phyloP scores from a whole-genome alignment of 1,140 invertebrate genomes.

The Papilio glaucus region DNA sequence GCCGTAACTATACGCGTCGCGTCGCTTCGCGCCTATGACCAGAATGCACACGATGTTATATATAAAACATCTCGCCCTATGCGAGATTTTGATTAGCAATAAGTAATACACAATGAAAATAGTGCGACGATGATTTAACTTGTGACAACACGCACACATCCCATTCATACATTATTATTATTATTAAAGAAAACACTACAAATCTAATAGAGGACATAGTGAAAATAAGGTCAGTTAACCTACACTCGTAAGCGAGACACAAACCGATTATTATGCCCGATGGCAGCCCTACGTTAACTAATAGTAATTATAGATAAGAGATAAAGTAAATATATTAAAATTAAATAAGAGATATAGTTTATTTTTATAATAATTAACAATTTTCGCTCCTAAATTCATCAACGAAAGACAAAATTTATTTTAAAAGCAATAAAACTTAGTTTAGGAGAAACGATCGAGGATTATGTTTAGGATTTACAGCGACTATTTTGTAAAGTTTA shows the following conservation, averaged over 20 bases:
- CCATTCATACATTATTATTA: conserved; percentile 69
- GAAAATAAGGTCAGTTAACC: conserved; percentile 69
- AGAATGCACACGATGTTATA: conserved; percentile 76
- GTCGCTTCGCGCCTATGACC: conserved; percentile 70
- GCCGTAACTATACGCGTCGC: conserved; percentile 59
- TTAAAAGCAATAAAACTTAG: conserved; percentile 64
- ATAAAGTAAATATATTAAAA: conserved; percentile 68
- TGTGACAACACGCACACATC: conserved; percentile 71
- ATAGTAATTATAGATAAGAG: conserved; percentile 66
- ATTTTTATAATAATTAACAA: conserved; percentile 77
- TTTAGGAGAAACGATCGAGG: conserved; percentile 65
- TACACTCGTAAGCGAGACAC: conserved; percentile 66
- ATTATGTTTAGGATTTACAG: conserved; percentile 74
- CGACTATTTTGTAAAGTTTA: conserved; percentile 81
- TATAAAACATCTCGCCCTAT: conserved; percentile 59
- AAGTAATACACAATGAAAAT: conserved; percentile 61
- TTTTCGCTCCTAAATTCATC: conserved; percentile 74
- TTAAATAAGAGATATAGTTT: conserved; percentile 71
- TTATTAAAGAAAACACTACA: conserved; percentile 71
- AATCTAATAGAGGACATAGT: conserved; percentile 71
- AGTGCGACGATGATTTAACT: conserved; percentile 66
- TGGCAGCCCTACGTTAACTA: conserved; percentile 58
- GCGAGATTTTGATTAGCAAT: conserved; percentile 63
- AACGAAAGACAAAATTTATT: conserved; percentile 71
- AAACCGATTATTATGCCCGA: conserved; percentile 64